These are phyloP conservation scores for Mesoclemmys tuberculata DNA, from an alignment of 2,113 vertebrate genomes.

Conservation along the genomic window DNA sequence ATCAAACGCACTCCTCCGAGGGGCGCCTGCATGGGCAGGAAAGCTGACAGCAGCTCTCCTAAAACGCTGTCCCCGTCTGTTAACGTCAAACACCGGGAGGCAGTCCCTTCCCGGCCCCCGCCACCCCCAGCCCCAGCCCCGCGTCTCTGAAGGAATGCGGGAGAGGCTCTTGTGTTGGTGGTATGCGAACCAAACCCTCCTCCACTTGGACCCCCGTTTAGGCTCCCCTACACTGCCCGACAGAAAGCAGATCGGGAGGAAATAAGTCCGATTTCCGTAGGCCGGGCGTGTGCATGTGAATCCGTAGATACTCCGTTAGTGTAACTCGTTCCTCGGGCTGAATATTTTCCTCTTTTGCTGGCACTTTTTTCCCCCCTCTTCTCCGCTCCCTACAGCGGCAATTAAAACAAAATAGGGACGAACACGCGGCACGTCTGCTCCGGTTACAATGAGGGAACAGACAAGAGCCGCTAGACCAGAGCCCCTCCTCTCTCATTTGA, in stretches of 20 bases:
- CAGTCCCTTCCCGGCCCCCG: constrained; percentile 38
- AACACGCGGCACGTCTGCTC: not conserved
- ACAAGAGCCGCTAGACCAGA: not conserved
- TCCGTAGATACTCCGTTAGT: not conserved
- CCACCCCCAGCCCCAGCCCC: not conserved
- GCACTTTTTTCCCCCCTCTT: not conserved
- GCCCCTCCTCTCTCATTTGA: not conserved
- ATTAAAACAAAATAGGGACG: not conserved
- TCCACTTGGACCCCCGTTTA: not conserved
- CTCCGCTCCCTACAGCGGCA: not conserved
- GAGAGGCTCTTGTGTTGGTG: not conserved
- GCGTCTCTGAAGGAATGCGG: not conserved
- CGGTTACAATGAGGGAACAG: not conserved
- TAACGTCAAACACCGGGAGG: constrained; percentile 59
- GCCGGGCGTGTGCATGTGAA: not conserved
- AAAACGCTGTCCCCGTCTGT: constrained; percentile 56
- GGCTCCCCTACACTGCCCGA: not conserved
- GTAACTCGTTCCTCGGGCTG: not conserved
- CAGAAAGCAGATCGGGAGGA: not conserved
- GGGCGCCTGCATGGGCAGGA: constrained; percentile 29
- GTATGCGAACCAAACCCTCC: not conserved
- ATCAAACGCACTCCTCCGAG: constrained; percentile 63
- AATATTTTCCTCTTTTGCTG: constrained; percentile 16
- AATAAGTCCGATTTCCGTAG: not conserved
- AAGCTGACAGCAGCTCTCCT: constrained; percentile 61